These are phyloP conservation scores for Nudaria mundana DNA, from an alignment of 2,888 invertebrate genomes.

Conservation along the genomic window DNA sequence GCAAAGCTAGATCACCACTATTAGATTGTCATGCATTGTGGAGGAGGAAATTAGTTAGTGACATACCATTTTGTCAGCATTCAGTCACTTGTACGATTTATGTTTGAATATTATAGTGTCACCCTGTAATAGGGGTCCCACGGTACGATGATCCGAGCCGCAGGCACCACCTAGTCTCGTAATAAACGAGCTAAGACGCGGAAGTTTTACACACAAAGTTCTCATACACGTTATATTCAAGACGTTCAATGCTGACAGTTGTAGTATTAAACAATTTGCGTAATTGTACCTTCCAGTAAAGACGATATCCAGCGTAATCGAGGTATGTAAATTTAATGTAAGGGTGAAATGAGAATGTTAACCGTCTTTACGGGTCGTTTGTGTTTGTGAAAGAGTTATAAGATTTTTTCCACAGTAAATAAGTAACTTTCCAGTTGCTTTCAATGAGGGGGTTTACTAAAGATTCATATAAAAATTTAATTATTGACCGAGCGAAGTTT, in stretches of 20 bases:
- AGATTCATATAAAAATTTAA: too few relatives aligned
- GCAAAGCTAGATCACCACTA: conserved; percentile 72
- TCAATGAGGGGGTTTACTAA: too few relatives aligned
- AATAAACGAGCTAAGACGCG: too few relatives aligned
- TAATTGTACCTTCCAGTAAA: conserved; percentile 57
- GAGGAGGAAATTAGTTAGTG: conserved; percentile 76
- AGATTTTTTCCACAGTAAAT: conserved; percentile 45
- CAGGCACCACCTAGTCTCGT: too few relatives aligned
- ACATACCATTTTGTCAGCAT: conserved; percentile 57
- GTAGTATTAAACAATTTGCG: conserved; percentile 59
- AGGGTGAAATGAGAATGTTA: conserved; percentile 39
- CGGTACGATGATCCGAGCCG: too few relatives aligned
- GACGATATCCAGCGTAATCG: conserved; percentile 43
- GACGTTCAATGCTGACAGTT: conserved; percentile 43
- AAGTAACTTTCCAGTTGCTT: too few relatives aligned
- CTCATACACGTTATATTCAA: conserved; percentile 30
- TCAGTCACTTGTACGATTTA: conserved; percentile 15
- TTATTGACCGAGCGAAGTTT: too few relatives aligned
- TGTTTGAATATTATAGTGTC: too few relatives aligned
- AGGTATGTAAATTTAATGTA: conserved; percentile 53
- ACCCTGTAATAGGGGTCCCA: too few relatives aligned
- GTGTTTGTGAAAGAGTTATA: conserved; percentile 34
- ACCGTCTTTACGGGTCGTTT: conserved; percentile 33
- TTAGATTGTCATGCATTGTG: conserved; percentile 78
- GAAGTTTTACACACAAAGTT: too few relatives aligned